Evolutionary conservation across 2,113 vertebrate genomes (phyloP), one percentile per base, ranked within the genome.

Genomic region (Syngnathus floridae): DNA sequence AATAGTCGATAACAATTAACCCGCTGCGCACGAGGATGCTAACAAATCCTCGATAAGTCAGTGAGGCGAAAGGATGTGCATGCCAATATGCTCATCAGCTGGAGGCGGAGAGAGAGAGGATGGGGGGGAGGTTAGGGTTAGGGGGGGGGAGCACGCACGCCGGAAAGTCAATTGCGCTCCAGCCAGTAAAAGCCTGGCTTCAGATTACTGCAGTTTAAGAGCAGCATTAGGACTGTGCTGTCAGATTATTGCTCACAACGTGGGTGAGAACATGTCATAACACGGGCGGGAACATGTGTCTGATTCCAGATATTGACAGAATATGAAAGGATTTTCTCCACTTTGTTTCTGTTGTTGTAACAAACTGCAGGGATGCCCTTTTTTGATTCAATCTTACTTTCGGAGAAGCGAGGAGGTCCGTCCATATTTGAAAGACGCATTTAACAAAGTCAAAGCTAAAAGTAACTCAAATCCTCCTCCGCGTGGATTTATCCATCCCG

Each of bases 81-180:
- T 78, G 82, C 80, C 88, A 80, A 90, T 88, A 88, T 41, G 55
- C 59, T 71, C 78, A 70, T 84, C 81, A 82, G 82, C 83, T 75
- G 78, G 63, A 82, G 75, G 80, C 74, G 35, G 82, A 35, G 65
- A 61, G 6, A 65, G 12, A n/a, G 55, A 31, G 70, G 8, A 35
- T 31, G 56, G 36, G 67, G 38, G 26, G 4, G 36, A n/a, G n/a
- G n/a, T n/a, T n/a, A n/a, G n/a, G n/a, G n/a, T n/a, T n/a, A n/a
- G 40, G 17, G 11, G 12, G 7, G 22, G 19, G 41, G 55, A 10
- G 67, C 19, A 61, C 12, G 1, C 64, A 57, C 36, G 49, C 55
- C 37, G 64, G 43, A 66, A 63, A n/a, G 78, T 88, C 87, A 40
- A 82, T 56, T 86, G 80, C 10, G 61, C 62, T 57, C 49, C 70